Conservation (phyloP, 2,797 vertebrate species). For the Crenichthys baileyi region DNA sequence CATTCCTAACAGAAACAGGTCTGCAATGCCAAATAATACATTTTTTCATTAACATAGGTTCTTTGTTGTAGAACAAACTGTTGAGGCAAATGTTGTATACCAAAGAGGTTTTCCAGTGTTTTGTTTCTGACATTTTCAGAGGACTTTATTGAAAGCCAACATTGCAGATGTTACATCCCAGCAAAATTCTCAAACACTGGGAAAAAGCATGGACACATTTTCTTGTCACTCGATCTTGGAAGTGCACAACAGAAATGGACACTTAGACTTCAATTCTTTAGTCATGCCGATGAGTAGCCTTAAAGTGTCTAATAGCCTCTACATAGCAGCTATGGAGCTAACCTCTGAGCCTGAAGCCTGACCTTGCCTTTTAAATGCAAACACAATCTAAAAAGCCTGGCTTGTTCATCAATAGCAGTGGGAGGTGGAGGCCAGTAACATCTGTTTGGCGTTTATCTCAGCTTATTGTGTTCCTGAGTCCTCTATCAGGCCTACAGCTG, state of each 20-base stretch:
- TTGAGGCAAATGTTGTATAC: not conserved
- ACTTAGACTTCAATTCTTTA: constrained; percentile 24
- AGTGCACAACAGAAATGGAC: not conserved
- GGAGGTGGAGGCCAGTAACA: constrained; percentile 65
- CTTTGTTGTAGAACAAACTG: not conserved
- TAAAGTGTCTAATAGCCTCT: constrained; percentile 44
- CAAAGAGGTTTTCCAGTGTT: no score
- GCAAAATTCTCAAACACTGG: not conserved
- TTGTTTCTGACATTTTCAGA: not conserved
- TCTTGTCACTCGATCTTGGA: not conserved
- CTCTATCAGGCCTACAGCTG: constrained; percentile 60
- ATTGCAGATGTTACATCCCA: not conserved
- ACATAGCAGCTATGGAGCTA: constrained; percentile 52
- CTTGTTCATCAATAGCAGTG: constrained; percentile 64
- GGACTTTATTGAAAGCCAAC: not conserved
- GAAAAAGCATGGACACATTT: not conserved
- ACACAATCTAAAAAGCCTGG: constrained; percentile 61
- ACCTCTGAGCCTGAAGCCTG: constrained; percentile 62
- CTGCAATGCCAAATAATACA: not conserved
- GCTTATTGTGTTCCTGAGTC: constrained; percentile 68
- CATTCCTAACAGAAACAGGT: not conserved
- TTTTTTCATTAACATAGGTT: not conserved
- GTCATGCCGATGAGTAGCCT: constrained; percentile 19
- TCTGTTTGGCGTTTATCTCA: constrained; percentile 76
- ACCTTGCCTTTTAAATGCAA: constrained; percentile 73